These are phyloP conservation scores for Polydrusus tereticollis DNA, from an alignment of 2,888 invertebrate species.

Conservation along the genomic window DNA sequence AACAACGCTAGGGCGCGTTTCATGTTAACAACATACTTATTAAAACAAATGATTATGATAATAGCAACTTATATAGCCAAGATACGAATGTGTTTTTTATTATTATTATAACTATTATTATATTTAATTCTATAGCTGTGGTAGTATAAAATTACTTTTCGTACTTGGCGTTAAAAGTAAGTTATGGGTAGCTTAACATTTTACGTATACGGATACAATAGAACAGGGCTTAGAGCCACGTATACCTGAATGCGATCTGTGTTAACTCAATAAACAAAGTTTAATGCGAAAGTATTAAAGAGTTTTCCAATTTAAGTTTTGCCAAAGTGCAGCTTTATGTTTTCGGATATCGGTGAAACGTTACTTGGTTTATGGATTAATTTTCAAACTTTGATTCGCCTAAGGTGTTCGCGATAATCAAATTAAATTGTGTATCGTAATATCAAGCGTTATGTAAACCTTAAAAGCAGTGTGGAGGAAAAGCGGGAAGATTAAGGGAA, in stretches of 20 bases:
- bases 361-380: slow-evolving; percentile 1
- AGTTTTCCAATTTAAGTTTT: slow-evolving; percentile 36
- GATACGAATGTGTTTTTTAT: too few relatives aligned
- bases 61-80: too few relatives aligned
- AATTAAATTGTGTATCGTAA: not conserved
- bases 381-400: not conserved
- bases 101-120: too few relatives aligned
- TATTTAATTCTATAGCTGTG: too few relatives aligned
- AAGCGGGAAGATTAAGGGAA: too few relatives aligned
- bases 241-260: slow-evolving; percentile 19
- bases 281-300: slow-evolving; percentile 24
- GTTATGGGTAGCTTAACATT: slow-evolving; percentile 7
- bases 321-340: slow-evolving; percentile 25
- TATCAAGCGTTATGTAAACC: not conserved
- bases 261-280: slow-evolving; percentile 35
- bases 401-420: not conserved
- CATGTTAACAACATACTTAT: too few relatives aligned
- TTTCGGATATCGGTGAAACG: slow-evolving; percentile 6
- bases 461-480: not conserved
- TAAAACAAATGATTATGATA: too few relatives aligned
- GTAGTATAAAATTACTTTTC: too few relatives aligned
- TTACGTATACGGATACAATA: not conserved
- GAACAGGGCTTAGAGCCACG: not conserved
- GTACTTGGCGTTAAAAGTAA: slow-evolving; percentile 3
- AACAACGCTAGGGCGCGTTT: too few relatives aligned